Base-by-base conservation (phyloP, 1,140 invertebrate species). In the Acyrthosiphon pisum region DNA sequence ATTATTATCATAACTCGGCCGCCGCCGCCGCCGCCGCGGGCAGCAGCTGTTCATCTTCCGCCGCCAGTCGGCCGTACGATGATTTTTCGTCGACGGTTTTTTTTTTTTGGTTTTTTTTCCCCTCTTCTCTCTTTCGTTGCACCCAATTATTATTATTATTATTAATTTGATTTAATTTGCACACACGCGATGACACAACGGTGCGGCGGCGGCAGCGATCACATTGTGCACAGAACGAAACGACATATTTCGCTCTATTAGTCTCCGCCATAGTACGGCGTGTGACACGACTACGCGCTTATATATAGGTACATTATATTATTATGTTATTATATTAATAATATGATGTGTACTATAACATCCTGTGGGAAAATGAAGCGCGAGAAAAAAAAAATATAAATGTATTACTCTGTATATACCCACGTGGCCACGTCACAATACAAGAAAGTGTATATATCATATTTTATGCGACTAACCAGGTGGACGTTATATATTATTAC, bases 121-220 rank as follows among this genome's bases (percentile, higher is more conserved):
- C 50, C 53, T 60, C 26, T 23, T 44, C 44, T n/a, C 44, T 44
- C 37, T 90, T 60, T 90, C 50, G 53, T 20, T 2, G 37, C 53
- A 20, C 89, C 89, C 89, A 68, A 90, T 90, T 68, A 90, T 88
- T n/a, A 90, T 88, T n/a, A 20, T 87, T 53, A 68, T 90, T 90
- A 68, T 90, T 44, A 68, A 68, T 90, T 90, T 41, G 89, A 44
- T 90, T 90, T 90, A 68, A 90, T 90, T 90, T 68, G 89, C 37
- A 44, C 89, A 56, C 48, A 22, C 53, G 37, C 37, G 35, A 56
- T n/a, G 88, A 44, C 46, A 56, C 88, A 8, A 20, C 35, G 35
- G 35, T 20, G 87, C 76, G 44, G 26, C 84, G 30, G 23, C 84
- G 44, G 30, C 11, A 14, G 8, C 20, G 48, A 11, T 89, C 48